These are phyloP conservation scores for Epinephelus malabaricus DNA, from an alignment of 2,797 vertebrate genomes.

Conservation along the genomic window DNA sequence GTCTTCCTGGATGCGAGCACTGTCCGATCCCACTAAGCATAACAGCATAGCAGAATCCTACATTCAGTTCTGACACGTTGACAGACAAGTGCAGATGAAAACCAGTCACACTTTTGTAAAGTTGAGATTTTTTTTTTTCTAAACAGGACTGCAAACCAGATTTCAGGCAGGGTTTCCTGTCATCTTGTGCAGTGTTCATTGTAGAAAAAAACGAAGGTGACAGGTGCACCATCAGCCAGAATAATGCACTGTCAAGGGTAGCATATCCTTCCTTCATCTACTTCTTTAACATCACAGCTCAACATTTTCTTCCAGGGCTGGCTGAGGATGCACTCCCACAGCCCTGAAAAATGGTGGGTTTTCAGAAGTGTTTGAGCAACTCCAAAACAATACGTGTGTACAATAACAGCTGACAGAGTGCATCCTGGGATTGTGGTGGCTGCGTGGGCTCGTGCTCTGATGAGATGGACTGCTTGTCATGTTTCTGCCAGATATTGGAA, in stretches of 20 bases:
- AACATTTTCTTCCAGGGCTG: conserved; percentile 1
- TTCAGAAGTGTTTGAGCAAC: conserved; percentile 14
- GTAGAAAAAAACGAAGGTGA: conserved; percentile 28
- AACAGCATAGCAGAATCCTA: conserved; percentile 1
- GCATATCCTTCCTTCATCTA: conserved; percentile 21
- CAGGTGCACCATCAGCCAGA: conserved; percentile 38
- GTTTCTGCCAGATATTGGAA: conserved; percentile 62
- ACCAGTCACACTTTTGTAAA: conserved; percentile 26
- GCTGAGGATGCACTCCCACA: background rate
- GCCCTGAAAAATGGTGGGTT: conserved; percentile 4
- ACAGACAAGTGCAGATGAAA: conserved; percentile 52
- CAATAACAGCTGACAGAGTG: conserved; percentile 49
- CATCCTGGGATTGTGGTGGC: conserved; percentile 45
- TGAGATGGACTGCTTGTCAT: conserved; percentile 68
- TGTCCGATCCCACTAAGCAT: background rate
- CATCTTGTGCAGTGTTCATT: conserved; percentile 14
- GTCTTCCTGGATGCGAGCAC: background rate
- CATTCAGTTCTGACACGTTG: conserved; percentile 32
- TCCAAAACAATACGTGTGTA: conserved; percentile 36
- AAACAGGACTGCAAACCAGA: conserved; percentile 18
- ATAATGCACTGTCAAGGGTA: conserved; percentile 30
- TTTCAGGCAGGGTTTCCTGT: conserved; percentile 28
- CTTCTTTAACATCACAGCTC: conserved; percentile 37
- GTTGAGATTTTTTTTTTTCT: conserved; percentile 1
- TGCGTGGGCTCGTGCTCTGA: conserved; percentile 47